These are phyloP conservation scores for Heterohyrax brucei DNA, from an alignment of 2,797 vertebrate genomes.

Conservation along the genomic window DNA sequence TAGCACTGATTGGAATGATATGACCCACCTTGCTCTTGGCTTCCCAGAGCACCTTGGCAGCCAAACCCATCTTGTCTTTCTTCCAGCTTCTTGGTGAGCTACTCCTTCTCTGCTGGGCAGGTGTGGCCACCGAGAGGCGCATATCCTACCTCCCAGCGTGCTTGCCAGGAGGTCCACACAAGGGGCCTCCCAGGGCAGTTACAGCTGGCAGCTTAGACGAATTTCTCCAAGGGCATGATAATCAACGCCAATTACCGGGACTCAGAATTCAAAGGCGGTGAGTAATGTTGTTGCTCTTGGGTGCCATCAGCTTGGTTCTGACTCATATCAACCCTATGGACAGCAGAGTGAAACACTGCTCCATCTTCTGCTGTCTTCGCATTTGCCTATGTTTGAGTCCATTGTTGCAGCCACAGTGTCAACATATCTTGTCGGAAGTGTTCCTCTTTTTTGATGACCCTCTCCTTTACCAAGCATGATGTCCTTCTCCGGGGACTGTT, in stretches of 20 bases:
- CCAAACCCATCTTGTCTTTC: not conserved
- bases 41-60: not conserved
- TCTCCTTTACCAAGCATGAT: no score
- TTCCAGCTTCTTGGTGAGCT: not conserved
- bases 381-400: no score
- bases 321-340: no score
- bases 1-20: constrained; percentile 7
- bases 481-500: no score
- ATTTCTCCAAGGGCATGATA: not conserved
- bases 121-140: not conserved
- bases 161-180: not conserved
- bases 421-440: no score
- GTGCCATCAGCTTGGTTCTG: no score
- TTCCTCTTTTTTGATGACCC: no score
- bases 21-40: constrained; percentile 32
- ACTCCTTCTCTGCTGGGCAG: not conserved
- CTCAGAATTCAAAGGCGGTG: constrained; percentile 1
- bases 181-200: not conserved
- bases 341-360: no score
- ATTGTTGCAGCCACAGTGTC: no score
- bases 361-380: no score
- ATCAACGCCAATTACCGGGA: not conserved
- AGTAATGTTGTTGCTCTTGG: not conserved
- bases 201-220: not conserved
- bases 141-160: not conserved